Evolutionary conservation across 92 coral and sea anemone genomes (phyloP).

Genomic region (Parazoanthus atlanticus): DNA sequence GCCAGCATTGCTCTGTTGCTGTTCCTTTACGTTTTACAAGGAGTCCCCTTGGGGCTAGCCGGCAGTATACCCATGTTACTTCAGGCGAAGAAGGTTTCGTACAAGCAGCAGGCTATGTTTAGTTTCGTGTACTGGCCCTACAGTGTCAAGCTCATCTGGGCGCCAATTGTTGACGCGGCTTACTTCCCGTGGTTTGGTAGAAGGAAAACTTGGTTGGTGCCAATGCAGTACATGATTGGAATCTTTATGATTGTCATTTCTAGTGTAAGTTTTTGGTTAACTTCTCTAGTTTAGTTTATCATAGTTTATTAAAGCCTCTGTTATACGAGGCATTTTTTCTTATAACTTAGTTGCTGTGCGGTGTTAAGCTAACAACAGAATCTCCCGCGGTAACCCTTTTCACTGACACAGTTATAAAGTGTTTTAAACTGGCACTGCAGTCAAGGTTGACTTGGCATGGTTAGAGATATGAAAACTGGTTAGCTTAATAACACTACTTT

Average conservation of each 20-base stretch:
- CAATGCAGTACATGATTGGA: conserved; percentile 90
- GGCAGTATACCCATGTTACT: conserved; percentile 91
- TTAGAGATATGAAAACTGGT: too few relatives aligned
- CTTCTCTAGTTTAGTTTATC: not conserved
- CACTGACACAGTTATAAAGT: too few relatives aligned
- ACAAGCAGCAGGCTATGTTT: conserved; percentile 92
- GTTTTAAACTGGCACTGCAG: too few relatives aligned
- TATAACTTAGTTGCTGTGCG: too few relatives aligned
- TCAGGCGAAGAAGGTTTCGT: conserved; percentile 80
- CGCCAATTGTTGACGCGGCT: conserved; percentile 96
- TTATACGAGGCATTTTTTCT: too few relatives aligned
- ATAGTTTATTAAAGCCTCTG: too few relatives aligned
- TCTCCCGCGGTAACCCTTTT: too few relatives aligned
- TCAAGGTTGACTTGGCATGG: too few relatives aligned
- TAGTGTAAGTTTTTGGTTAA: conserved; percentile 56
- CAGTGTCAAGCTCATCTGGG: conserved; percentile 95
- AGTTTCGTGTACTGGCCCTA: conserved; percentile 98
- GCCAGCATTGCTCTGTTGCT: conserved; percentile 77
- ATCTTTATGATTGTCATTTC: conserved; percentile 82
- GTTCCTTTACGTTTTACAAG: conserved; percentile 87
- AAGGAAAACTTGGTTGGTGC: conserved; percentile 94
- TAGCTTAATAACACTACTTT: too few relatives aligned
- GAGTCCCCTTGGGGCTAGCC: conserved; percentile 91
- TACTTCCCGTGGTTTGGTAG: conserved; percentile 85
- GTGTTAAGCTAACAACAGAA: too few relatives aligned